These are phyloP conservation scores for Mus minutoides DNA, from an alignment of 2,797 vertebrate species.

Conservation along the genomic window DNA sequence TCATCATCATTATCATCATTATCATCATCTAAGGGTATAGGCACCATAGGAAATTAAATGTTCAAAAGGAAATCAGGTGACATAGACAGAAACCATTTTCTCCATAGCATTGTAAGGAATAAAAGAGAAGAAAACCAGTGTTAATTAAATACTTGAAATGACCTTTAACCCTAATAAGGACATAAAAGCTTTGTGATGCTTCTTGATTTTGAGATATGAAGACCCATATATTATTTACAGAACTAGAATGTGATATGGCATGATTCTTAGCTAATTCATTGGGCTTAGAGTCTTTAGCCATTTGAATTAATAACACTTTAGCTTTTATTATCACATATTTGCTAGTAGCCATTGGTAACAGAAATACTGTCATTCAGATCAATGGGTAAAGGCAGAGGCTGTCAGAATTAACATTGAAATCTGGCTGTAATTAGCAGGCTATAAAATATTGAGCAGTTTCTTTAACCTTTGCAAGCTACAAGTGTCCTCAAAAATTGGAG, in stretches of 20 bases:
- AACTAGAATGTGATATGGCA: background rate
- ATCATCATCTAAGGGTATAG: background rate
- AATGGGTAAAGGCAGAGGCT: background rate
- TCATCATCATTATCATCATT: no score
- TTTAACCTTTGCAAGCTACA: background rate
- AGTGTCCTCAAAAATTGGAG: background rate
- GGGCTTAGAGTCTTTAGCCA: background rate
- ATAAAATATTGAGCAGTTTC: background rate
- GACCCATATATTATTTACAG: background rate
- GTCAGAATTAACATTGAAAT: constrained; percentile 13
- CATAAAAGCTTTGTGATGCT: background rate
- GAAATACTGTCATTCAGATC: background rate
- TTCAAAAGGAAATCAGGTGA: background rate
- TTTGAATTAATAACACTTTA: constrained; percentile 16
- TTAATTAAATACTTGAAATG: constrained; percentile 38
- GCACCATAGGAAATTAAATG: background rate
- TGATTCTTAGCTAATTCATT: constrained; percentile 40
- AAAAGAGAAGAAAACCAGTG: background rate
- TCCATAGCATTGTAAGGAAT: background rate
- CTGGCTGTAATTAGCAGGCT: background rate
- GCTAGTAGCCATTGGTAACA: background rate
- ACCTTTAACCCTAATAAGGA: constrained; percentile 26
- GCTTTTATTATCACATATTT: background rate
- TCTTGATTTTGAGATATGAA: constrained; percentile 22
- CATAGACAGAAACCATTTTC: constrained; percentile 29